Base-by-base conservation (phyloP, 2,888 invertebrate genomes). In the Kuschelorhynchus macadamiae region DNA sequence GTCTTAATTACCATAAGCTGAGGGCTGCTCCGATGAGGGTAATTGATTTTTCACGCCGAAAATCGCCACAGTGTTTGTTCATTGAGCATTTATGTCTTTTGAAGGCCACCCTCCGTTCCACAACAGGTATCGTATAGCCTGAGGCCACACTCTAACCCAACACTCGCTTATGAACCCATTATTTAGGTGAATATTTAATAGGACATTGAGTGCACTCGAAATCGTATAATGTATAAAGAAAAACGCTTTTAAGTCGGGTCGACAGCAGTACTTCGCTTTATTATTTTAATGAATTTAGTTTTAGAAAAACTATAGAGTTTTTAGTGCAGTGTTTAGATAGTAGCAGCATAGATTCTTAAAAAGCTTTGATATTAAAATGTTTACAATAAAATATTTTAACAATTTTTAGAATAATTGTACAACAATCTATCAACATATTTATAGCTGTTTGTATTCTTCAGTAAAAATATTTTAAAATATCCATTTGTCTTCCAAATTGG, bases 11-110 rank as follows among this genome's bases (percentile, higher is more conserved):
- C 56, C 63, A 44, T 32, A 53, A 59, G 17, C 52, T 32, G n/a
- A 50, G 66, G 55, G 66, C 44, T 12, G 30, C 14, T 30, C 30
- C 32, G 32, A 71, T 71, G 67, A 50, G 71, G 71, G 69, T 67
- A 71, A 71, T 71, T 71, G 71, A 71, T 71, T 71, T 71, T 71
- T 71, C 66, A 66, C 71, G 52, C 71, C 56, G 33, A 69, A 69
- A 57, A 57, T 65, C 49, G 53, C 62, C 50, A 64, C 55, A 59
- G 42, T 69, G 50, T 64, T 64, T 69, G 69, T 14, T 69, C 64
- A 56, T 32, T 60, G 69, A 60, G 46, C 64, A 39, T 49, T 61
- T 32, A 49, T 33, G 21, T 53, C 66, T 53, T 52, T 39, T 41
- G 39, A 17, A 42, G 64, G 42, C 69, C 64, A 36, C 69, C 64